Base-by-base conservation (phyloP, 2,113 vertebrate genomes). In the Hippocampus mohnikei region DNA sequence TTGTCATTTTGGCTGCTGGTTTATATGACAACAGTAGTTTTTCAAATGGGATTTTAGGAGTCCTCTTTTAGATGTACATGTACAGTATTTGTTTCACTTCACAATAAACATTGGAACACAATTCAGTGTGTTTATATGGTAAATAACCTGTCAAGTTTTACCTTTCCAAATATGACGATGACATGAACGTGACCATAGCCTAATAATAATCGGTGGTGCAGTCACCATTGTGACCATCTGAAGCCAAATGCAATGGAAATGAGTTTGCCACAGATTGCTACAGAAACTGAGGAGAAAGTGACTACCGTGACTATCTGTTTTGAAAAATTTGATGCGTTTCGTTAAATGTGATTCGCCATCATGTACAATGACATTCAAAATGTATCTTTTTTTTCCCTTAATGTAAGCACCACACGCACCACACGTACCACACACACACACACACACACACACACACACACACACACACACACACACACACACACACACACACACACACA, bases 231-330 rank as follows among this genome's bases (percentile, higher is more conserved):
- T 13, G 50, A 58, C 55, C n/a, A n/a, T 67, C 12, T 55, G 37
- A 65, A 4, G 27, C 27, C 66, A 69, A 74, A 60, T 81, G 73
- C 66, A 67, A 80, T 87, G 78, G 68, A 75, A 48, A 87, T 83
- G 77, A 66, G 46, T 66, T 69, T 81, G 87, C 84, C 74, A 76
- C 80, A 85, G 78, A 87, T 87, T 88, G 75, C 83, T 84, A 79
- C 81, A 87, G 69, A 84, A 80, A 89, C 74, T 85, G 75, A 79
- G 69, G 23, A 68, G 56, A 69, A 68, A 60, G 27, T 2, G 27
- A 60, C 20, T 0, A 42, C 9, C 41, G 41, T n/a, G n/a, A n/a
- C 5, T 12, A 60, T 60, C 58, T 60, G 58, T 33, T 78, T 67
- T 68, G 3, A 13, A 0, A 75, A 40, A 68, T 77, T 67, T 58